Evolutionary conservation across 2,888 invertebrate species (phyloP).

Genomic region (Rotaria magnacalcarata): DNA sequence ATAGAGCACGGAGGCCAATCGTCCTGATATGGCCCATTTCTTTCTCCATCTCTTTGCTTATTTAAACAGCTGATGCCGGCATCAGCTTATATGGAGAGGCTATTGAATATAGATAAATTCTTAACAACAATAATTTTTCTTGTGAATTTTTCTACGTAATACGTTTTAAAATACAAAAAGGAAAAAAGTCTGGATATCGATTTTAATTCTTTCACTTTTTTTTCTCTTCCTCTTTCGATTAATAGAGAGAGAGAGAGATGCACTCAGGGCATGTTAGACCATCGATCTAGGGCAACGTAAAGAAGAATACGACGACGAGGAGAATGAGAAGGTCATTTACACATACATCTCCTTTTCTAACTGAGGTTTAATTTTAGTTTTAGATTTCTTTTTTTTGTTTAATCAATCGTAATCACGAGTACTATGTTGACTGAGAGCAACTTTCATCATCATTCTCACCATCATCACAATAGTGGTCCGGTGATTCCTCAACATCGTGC

Average conservation of each 20-base stretch:
- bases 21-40: not conserved
- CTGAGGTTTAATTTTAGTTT: not conserved
- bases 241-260: constrained; percentile 13
- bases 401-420: constrained; percentile 2
- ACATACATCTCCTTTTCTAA: not conserved
- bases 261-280: constrained; percentile 7
- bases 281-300: constrained; percentile 6
- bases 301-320: constrained; percentile 13
- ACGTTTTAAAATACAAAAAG: not conserved
- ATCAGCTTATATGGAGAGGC: not conserved
- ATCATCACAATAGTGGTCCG: constrained; percentile 11
- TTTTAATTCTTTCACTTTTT: not conserved
- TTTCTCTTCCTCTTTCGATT: not conserved
- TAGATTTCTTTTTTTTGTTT: not conserved
- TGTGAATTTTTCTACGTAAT: not conserved
- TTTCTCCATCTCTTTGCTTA: not conserved
- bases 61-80: not conserved
- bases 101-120: not conserved
- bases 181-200: not conserved
- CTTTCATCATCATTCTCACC: not conserved
- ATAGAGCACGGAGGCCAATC: not conserved
- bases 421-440: not conserved
- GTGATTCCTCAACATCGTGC: constrained; percentile 10
- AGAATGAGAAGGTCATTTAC: constrained; percentile 4
- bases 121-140: not conserved